Conservation (phyloP, 2,113 vertebrate genomes). For the Odontophorus gujanensis region DNA sequence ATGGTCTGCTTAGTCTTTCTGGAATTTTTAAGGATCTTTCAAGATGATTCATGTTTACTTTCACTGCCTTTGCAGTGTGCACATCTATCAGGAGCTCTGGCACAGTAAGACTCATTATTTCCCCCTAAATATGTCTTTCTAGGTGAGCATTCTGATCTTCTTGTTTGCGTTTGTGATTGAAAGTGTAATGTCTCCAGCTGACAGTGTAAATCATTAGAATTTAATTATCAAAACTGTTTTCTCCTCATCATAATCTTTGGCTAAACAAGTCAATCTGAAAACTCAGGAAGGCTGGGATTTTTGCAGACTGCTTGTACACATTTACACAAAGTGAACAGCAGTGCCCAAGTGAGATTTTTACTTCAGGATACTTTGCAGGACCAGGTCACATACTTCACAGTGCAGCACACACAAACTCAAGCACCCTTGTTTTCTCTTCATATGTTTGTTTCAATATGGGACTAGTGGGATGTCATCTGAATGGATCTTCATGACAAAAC, state of each 20-base stretch:
- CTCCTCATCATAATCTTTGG: background rate
- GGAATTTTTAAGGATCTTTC: background rate
- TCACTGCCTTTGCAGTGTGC: background rate
- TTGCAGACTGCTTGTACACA: background rate
- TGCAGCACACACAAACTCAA: background rate
- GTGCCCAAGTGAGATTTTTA: background rate
- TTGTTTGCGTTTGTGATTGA: slow-evolving; percentile 51
- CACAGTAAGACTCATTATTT: slow-evolving; percentile 4
- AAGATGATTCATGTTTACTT: accelerated
- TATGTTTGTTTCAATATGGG: background rate
- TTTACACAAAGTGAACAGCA: background rate
- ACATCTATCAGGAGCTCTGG: background rate
- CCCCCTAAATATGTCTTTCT: slow-evolving; percentile 50
- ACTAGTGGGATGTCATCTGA: background rate
- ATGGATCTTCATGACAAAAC: background rate
- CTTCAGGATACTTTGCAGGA: background rate
- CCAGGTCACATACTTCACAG: background rate
- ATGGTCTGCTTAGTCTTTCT: background rate
- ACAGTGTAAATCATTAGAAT: background rate
- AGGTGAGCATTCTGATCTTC: slow-evolving; percentile 45
- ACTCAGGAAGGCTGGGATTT: background rate
- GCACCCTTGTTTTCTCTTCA: background rate
- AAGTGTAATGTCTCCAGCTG: slow-evolving; percentile 44
- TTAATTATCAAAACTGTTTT: slow-evolving; percentile 6
- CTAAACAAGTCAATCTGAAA: background rate